Conservation (phyloP, 2,888 invertebrate species). For the Kryphioiulus occultus region DNA sequence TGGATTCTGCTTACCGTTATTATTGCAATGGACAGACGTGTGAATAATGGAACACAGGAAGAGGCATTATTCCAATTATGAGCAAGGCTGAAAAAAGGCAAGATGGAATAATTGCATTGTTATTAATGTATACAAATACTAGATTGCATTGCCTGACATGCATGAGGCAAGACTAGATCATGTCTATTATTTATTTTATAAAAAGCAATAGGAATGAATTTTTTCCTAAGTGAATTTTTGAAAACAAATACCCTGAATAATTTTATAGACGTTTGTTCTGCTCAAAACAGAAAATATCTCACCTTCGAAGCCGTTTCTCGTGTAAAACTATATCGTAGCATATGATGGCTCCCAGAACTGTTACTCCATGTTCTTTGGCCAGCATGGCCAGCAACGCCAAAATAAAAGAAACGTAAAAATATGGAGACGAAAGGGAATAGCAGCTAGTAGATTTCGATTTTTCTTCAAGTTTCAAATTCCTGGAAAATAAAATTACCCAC, state of each 20-base stretch:
- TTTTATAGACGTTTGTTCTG: background rate
- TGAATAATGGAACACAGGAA: constrained; percentile 44
- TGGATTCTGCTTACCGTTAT: background rate
- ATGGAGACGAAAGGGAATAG: background rate
- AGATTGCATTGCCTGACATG: no score
- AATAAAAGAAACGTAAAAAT: constrained; percentile 50
- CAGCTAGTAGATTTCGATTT: background rate
- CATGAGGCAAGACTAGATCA: background rate
- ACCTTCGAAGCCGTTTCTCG: constrained; percentile 51
- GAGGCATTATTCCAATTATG: constrained; percentile 33
- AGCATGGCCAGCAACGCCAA: constrained; percentile 54
- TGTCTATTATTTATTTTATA: no score
- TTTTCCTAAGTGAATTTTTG: no score
- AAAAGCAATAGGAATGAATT: no score
- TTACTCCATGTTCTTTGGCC: constrained; percentile 54
- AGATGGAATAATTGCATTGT: background rate
- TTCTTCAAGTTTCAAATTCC: constrained; percentile 30
- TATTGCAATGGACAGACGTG: constrained; percentile 42
- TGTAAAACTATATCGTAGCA: constrained; percentile 52
- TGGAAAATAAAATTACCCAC: background rate
- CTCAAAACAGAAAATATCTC: constrained; percentile 28
- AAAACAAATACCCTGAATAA: background rate
- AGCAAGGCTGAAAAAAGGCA: constrained; percentile 37
- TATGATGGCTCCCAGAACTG: constrained; percentile 51
- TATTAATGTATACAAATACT: no score